Evolutionary conservation across 2,797 vertebrate species (phyloP), one percentile per base, ranked within the genome.

Genomic region (Clarias fuscus): DNA sequence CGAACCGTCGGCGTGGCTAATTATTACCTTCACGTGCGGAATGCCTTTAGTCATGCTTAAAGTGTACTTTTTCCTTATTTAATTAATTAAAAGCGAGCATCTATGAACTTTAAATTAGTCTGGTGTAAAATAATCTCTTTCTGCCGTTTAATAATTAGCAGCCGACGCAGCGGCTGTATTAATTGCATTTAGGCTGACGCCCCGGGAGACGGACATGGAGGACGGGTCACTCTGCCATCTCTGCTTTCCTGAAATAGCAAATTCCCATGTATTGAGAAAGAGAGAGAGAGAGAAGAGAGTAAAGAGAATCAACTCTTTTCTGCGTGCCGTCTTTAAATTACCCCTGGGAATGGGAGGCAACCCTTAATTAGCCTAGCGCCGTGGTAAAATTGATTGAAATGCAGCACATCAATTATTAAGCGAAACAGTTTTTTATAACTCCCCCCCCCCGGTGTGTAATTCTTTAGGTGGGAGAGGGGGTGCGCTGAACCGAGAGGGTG

Each of bases 281-380:
- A 94, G 93, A 90, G 91, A 92, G 91, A 85, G 91, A 94, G 94
- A 91, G 87, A 18, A 62, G 72, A 88, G 84, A 86, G 77, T 72
- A 87, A 89, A 94, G 93, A 95, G 94, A 96, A 94, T 95, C 93
- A 96, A 96, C 94, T 96, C 93, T 94, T 94, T 94, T 93, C 93
- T 85, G 86, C 76, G 76, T 86, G 89, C 94, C 94, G 94, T 94
- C 93, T 95, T 94, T 94, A 96, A 96, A 96, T 96, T 96, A 96
- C 97, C 96, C 96, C 92, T 90, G 96, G 97, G 97, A 98, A 96
- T 94, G 93, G 93, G 94, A 93, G 90, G 95, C 95, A 97, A 96
- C 97, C 97, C 97, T 98, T 99, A 98, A 99, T 99, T 98, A 99
- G 97, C 96, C 96, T 94, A 95, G 96, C 95, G 96, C 95, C 94